Base-by-base conservation (phyloP, 2,888 invertebrate genomes). In the Nineta flava region DNA sequence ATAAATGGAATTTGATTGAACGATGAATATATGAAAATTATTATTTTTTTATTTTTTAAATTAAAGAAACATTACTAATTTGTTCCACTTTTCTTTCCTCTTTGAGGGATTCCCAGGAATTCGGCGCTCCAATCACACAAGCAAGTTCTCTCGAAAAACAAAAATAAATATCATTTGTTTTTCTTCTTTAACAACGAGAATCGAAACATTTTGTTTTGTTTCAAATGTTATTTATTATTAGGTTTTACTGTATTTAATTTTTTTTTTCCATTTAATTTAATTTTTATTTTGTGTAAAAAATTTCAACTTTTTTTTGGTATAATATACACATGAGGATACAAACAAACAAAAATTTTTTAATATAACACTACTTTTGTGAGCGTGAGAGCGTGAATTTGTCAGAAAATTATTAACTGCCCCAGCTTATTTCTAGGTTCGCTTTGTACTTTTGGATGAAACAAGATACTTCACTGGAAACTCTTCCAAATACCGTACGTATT, bases 371-470 rank as follows among this genome's bases (percentile, higher is more conserved):
- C 53, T 53, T 51, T 51, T 60, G 67, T 61, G 64, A 65, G 69
- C 66, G 64, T 63, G 67, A 60, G 64, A 61, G 70, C 65, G 65
- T 67, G 70, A 65, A 60, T 63, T 64, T 66, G 63, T 63, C 64
- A 67, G 68, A 72, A 72, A 71, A 70, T 67, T 73, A 74, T 73
- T 75, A 75, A 75, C 74, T 68, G 70, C 71, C 71, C 71, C 72
- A 75, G 74, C 69, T 70, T 74, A 73, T 73, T 75, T 75, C 71
- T 74, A 75, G 75, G 74, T 73, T 63, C 66, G 67, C 66, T 63
- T 61, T 62, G 62, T 65, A 63, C 61, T 63, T 61, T 63, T 62
- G 62, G 64, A 64, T 64, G 65, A 63, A 61, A 58, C 61, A 59
- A 52, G 60, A 60, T 56, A 58, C 56, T 49, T 54, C 59, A 45